Evolutionary conservation across 2,113 vertebrate species (phyloP).

Genomic region (Danio rerio): GRCz12tu NC_133200.1:3946501-3947000

Average conservation of each 20-base stretch:
- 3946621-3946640: too few relatives aligned
- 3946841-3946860: conserved; percentile 96
- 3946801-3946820: conserved; percentile 99
- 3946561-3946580: neutral
- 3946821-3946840: conserved; percentile 97
- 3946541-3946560: conserved; percentile 84
- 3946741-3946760: conserved; percentile 69
- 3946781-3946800: conserved; percentile 98
- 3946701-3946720: too few relatives aligned
- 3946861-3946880: conserved; percentile 55
- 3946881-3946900: neutral
- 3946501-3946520: conserved; percentile 96
- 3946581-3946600: too few relatives aligned
- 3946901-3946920: neutral
- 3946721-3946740: too few relatives aligned
- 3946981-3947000: too few relatives aligned
- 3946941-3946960: too few relatives aligned
- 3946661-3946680: too few relatives aligned
- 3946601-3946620: too few relatives aligned
- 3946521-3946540: conserved; percentile 96
- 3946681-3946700: too few relatives aligned
- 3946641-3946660: too few relatives aligned
- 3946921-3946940: too few relatives aligned
- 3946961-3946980: too few relatives aligned
- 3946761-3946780: conserved; percentile 97